Evolutionary conservation across 1,140 invertebrate species (phyloP).

Genomic region (Grapholita molesta): DNA sequence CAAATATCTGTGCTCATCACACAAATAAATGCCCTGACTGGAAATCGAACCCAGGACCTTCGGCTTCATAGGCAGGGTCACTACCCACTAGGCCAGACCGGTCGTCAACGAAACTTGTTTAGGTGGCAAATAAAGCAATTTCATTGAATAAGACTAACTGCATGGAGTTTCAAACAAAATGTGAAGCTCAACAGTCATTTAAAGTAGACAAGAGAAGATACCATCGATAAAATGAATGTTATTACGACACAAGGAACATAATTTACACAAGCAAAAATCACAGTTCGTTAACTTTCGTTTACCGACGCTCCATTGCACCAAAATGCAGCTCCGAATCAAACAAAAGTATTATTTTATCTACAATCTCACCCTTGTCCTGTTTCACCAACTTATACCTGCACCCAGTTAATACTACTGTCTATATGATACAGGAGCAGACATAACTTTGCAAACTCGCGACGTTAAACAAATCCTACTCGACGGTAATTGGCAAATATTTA

Average conservation of each 20-base stretch:
- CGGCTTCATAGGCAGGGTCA: too few species aligned
- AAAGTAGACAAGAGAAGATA: neutral
- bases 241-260: neutral
- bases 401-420: neutral
- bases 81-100: too few species aligned
- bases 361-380: neutral
- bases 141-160: too few species aligned
- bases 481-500: conserved; percentile 43
- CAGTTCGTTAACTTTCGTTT: conserved; percentile 5
- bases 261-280: neutral
- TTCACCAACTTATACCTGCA: neutral
- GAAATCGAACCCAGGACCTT: too few species aligned
- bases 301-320: neutral
- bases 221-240: neutral
- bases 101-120: too few species aligned
- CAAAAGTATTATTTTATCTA: conserved; percentile 9
- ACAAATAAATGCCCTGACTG: too few species aligned
- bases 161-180: too few species aligned
- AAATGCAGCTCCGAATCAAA: conserved; percentile 11
- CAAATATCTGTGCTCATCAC: too few species aligned
- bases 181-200: too few species aligned
- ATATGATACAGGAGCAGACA: neutral
- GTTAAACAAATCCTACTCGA: conserved; percentile 25
- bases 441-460: neutral
- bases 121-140: too few species aligned